Conservation (phyloP, 1,140 invertebrate species). For the Oncopodura yosiiana region DNA sequence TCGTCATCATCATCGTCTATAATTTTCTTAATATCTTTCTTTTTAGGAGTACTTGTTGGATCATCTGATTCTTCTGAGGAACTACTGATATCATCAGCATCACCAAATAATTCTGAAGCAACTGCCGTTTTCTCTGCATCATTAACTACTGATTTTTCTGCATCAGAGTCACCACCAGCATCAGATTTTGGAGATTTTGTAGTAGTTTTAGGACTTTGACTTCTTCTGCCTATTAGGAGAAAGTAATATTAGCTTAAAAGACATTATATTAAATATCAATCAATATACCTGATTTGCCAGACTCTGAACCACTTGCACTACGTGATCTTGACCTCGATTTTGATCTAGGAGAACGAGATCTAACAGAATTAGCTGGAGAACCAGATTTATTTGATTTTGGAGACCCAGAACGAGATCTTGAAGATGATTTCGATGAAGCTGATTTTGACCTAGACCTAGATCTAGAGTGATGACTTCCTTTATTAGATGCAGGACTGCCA, state of each 20-base stretch:
- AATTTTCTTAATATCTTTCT: slow-evolving; percentile 27
- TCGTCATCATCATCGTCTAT: slow-evolving; percentile 48
- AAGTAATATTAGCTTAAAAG: background rate
- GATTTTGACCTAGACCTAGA: slow-evolving; percentile 10
- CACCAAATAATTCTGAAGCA: slow-evolving; percentile 79
- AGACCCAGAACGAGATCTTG: slow-evolving; percentile 9
- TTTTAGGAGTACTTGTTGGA: slow-evolving; percentile 58
- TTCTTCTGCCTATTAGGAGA: background rate
- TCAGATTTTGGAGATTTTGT: slow-evolving; percentile 4
- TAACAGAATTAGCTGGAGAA: background rate
- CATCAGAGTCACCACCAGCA: background rate
- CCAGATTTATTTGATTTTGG: background rate
- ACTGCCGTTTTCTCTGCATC: slow-evolving; percentile 42
- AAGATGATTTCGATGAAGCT: slow-evolving; percentile 2
- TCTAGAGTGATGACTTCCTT: background rate
- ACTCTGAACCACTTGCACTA: background rate
- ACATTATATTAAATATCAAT: background rate
- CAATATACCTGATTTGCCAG: too few relatives aligned
- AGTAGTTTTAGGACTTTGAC: background rate
- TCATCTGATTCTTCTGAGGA: slow-evolving; percentile 48
- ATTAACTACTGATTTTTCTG: too few relatives aligned
- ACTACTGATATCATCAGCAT: slow-evolving; percentile 78
- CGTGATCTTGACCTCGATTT: slow-evolving; percentile 12
- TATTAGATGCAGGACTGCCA: background rate
- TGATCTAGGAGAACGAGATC: slow-evolving; percentile 7